Evolutionary conservation across 2,113 vertebrate species (phyloP), one percentile per base, ranked within the genome.

Genomic region (Gymnogyps californianus): DNA sequence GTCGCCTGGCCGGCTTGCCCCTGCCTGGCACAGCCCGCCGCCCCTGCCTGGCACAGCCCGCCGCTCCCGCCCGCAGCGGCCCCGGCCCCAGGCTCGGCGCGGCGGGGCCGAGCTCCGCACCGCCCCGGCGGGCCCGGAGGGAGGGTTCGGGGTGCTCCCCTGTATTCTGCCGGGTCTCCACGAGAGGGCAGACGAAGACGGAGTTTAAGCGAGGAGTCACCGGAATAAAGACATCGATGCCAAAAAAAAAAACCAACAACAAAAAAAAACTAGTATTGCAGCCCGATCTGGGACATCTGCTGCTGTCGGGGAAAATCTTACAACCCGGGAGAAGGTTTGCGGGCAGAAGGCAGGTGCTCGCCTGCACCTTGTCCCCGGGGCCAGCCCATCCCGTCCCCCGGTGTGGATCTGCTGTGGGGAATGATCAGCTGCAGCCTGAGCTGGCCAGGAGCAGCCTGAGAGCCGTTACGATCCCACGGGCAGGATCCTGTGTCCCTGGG

Each of bases 141-240:
- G n/a, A 22, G 38, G 26, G 34, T 3, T 38, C 6, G 22, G 46
- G 38, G 5, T 10, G 8, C 65, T 26, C 26, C 25, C 13, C 36
- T 96, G 96, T 52, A 91, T 74, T 96, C 89, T 96, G 85, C 36
- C 3, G 16, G 26, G 5, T 1, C 0, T 19, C 96, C 98, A 98
- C 95, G 16, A 78, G 98, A 81, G 96, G 96, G 95, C 97, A 96
- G 87, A 26, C 13, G 32, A 97, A 85, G 96, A 92, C 80, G 95
- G 82, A 3, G 52, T 79, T 95, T 89, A 4, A n/a, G 38, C 36
- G 1, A 21, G 2, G 21, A 31, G 31, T 19, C 19, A 28, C 28
- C 2, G 36, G 40, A 32, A 46, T 15, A 15, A 17, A n/a, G 55
- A 16, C 19, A 6, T 25, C 13, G 10, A 8, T 9, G n/a, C 13